phyloP scores from a whole-genome alignment of 2,797 vertebrate species.

The Clarias platycephalus region DNA sequence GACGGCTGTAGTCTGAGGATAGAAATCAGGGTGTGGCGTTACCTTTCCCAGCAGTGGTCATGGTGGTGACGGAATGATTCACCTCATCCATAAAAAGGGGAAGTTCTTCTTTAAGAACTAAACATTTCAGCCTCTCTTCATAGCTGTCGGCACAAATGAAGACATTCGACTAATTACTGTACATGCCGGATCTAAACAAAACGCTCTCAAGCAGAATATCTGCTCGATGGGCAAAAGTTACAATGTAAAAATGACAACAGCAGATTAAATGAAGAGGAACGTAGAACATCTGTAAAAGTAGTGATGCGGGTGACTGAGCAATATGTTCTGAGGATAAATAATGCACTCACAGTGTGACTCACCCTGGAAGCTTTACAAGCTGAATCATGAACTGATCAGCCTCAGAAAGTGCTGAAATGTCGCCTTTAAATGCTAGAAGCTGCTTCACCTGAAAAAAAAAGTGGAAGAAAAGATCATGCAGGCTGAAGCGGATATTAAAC shows the following conservation, averaged over 20 bases:
- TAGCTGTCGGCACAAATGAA: constrained; percentile 66
- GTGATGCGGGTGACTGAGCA: no score
- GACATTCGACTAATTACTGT: neutral
- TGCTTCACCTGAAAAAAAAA: constrained; percentile 67
- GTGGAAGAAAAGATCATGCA: constrained; percentile 1
- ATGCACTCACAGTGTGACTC: constrained; percentile 36
- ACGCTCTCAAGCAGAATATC: neutral
- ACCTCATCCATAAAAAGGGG: constrained; percentile 73
- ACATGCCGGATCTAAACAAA: neutral
- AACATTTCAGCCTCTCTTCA: constrained; percentile 70
- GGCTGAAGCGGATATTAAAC: neutral
- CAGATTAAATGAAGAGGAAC: neutral
- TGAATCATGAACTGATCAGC: constrained; percentile 80
- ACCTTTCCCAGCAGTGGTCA: constrained; percentile 76
- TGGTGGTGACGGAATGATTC: constrained; percentile 66
- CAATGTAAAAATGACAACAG: neutral
- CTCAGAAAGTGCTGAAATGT: constrained; percentile 70
- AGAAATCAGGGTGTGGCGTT: constrained; percentile 28
- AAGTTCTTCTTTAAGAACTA: constrained; percentile 83
- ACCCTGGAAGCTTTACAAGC: constrained; percentile 77
- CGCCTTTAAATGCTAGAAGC: constrained; percentile 70
- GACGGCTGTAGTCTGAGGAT: neutral
- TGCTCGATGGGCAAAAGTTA: neutral
- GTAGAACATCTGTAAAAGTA: no score
- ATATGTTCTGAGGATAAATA: neutral